Evolutionary conservation across 1,140 invertebrate genomes (phyloP).

Genomic region (Eriosoma lanigerum): DNA sequence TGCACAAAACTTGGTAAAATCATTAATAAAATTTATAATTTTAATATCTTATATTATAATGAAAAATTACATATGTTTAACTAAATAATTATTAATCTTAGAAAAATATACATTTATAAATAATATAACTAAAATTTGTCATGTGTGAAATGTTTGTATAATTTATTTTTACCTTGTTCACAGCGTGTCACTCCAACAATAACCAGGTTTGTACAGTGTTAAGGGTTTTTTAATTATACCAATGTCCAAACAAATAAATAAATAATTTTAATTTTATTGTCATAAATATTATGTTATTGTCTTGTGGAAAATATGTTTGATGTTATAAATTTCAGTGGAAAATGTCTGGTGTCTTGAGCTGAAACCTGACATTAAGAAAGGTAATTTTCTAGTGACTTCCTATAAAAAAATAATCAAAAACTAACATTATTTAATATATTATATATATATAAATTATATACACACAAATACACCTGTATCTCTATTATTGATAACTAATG

Average conservation of each 20-base stretch:
- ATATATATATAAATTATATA: slow-evolving; percentile 1
- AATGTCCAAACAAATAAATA: slow-evolving; percentile 47
- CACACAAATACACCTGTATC: background rate
- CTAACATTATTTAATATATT: slow-evolving; percentile 27
- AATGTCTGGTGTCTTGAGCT: slow-evolving; percentile 48
- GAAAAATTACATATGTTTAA: slow-evolving; percentile 47
- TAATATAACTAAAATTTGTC: slow-evolving; percentile 50
- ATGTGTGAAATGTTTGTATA: slow-evolving; percentile 51
- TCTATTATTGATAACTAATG: slow-evolving; percentile 19
- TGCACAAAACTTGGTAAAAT: slow-evolving; percentile 46
- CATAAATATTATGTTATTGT: slow-evolving; percentile 35
- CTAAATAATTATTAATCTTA: slow-evolving; percentile 48
- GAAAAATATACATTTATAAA: slow-evolving; percentile 50
- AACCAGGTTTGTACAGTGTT: slow-evolving; percentile 42
- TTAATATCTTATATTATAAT: slow-evolving; percentile 50
- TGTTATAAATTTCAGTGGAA: slow-evolving; percentile 51
- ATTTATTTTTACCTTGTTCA: slow-evolving; percentile 51
- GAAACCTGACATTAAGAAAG: slow-evolving; percentile 47
- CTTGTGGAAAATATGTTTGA: slow-evolving; percentile 50
- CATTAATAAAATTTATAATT: slow-evolving; percentile 40
- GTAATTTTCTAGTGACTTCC: slow-evolving; percentile 30
- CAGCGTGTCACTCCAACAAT: slow-evolving; percentile 29
- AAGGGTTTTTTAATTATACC: slow-evolving; percentile 48
- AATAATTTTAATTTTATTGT: slow-evolving; percentile 38
- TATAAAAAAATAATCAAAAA: background rate